Conservation (phyloP, 2,113 vertebrate genomes). For the Polyodon spathula region DNA sequence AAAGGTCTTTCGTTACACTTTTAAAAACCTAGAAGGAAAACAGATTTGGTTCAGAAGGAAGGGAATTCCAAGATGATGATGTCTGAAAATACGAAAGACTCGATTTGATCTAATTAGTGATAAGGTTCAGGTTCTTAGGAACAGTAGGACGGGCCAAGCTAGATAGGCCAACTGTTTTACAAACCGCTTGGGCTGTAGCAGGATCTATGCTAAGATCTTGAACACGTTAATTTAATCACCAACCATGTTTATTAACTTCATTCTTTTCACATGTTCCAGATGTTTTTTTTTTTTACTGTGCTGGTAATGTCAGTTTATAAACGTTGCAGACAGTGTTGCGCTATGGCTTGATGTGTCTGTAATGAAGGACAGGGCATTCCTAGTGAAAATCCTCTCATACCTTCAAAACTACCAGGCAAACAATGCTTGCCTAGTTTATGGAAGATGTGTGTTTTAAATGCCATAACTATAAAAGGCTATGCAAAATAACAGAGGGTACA, state of each 20-base stretch:
- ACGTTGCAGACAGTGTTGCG: background rate
- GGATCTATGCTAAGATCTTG: background rate
- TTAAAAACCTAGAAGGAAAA: no score
- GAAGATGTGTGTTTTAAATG: background rate
- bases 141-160: background rate
- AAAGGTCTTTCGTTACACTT: background rate
- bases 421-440: background rate
- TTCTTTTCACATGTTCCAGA: background rate
- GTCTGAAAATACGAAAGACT: constrained; percentile 62
- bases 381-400: background rate
- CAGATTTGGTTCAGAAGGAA: background rate
- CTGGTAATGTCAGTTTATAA: background rate
- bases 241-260: background rate
- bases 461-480: background rate
- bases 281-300: constrained; percentile 18
- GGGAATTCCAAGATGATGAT: constrained; percentile 1
- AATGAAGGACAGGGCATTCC: background rate
- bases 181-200: background rate
- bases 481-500: constrained; percentile 6
- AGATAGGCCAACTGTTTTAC: background rate
- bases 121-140: background rate
- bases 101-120: background rate
- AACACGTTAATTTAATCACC: background rate
- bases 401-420: background rate
- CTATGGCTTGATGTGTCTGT: background rate